phyloP scores from a whole-genome alignment of 2,113 vertebrate genomes.

The Eulemur rufifrons region DNA sequence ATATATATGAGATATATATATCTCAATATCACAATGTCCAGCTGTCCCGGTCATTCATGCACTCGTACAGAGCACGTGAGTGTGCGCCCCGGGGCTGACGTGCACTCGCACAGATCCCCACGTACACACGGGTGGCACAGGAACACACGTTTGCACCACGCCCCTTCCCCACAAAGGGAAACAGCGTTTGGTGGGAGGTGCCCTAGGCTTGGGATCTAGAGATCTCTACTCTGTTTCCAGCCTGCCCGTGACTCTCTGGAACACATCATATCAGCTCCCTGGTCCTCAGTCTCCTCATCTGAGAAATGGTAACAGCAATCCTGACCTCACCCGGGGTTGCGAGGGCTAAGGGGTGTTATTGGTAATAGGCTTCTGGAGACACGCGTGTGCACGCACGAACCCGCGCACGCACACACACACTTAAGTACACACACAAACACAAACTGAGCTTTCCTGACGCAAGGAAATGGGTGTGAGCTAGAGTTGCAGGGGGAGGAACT shows the following conservation, averaged over 20 bases:
- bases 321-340: background rate
- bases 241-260: too few species aligned
- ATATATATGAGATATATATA: too few species aligned
- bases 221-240: background rate
- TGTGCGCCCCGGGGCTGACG: background rate
- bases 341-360: too few species aligned
- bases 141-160: too few species aligned
- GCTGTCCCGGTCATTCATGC: background rate
- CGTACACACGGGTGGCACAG: background rate
- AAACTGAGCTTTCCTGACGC: background rate
- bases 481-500: background rate
- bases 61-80: accelerated
- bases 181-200: background rate
- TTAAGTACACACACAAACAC: too few species aligned
- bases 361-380: background rate
- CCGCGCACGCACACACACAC: too few species aligned
- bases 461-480: background rate
- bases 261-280: background rate
- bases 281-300: background rate
- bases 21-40: too few species aligned
- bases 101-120: too few species aligned
- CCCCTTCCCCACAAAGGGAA: background rate
- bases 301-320: background rate
- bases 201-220: background rate
- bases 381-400: too few species aligned